These are phyloP conservation scores for Centrocercus urophasianus DNA, from an alignment of 2,113 vertebrate genomes.

Conservation along the genomic window DNA sequence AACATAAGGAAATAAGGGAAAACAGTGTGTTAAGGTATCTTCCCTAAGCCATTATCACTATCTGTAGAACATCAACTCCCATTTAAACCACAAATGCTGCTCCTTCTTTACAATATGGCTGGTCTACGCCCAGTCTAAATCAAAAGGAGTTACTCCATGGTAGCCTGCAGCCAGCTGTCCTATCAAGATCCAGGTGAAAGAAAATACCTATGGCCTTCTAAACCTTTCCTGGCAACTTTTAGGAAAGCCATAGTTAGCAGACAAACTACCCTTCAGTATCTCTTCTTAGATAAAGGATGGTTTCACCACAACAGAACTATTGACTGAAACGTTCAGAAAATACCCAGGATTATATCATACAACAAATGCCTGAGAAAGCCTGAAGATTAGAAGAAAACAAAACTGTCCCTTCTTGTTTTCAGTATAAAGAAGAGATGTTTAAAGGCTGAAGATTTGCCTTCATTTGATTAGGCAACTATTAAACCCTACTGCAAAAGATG, in stretches of 20 bases:
- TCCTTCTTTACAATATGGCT: not conserved
- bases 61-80: not conserved
- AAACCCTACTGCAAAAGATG: not conserved
- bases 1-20: not conserved
- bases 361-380: not conserved
- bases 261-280: not conserved
- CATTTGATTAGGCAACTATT: not conserved
- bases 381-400: not conserved
- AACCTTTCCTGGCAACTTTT: not conserved
- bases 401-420: not conserved
- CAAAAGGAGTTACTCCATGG: not conserved
- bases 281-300: not conserved
- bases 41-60: not conserved
- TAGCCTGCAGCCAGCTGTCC: not conserved
- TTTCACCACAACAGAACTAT: not conserved
- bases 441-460: not conserved
- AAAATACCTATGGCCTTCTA: not conserved
- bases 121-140: not conserved
- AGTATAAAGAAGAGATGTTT: not conserved
- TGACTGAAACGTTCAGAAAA: not conserved
- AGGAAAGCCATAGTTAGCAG: not conserved
- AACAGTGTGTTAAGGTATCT: rapidly evolving
- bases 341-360: not conserved
- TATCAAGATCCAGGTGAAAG: not conserved
- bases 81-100: not conserved